Evolutionary conservation across 2,888 invertebrate genomes (phyloP).

Genomic region (Syritta pipiens): DNA sequence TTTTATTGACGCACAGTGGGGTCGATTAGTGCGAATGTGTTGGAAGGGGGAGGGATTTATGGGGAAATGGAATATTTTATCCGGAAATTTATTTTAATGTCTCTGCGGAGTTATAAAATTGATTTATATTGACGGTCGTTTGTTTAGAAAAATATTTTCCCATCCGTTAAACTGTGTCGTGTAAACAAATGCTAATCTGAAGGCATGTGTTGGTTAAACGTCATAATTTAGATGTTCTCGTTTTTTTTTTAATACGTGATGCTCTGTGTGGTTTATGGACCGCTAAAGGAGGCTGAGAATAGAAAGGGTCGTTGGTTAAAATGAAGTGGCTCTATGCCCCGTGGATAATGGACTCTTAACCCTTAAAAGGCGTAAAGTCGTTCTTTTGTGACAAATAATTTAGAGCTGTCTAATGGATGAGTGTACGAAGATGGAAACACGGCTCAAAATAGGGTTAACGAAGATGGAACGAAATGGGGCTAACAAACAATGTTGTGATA

Average conservation of each 20-base stretch:
- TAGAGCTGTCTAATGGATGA: too few species aligned
- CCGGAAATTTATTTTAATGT: constrained; percentile 3
- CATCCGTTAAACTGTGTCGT: neutral
- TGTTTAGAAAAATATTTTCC: neutral
- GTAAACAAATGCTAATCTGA: neutral
- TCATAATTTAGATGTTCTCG: neutral
- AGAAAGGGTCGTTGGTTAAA: neutral
- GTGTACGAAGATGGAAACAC: too few species aligned
- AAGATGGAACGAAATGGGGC: too few species aligned
- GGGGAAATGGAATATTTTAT: neutral
- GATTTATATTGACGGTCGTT: constrained; percentile 32
- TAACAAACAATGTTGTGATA: too few species aligned
- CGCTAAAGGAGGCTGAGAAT: neutral
- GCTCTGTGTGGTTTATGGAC: neutral
- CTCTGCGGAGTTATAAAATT: constrained; percentile 30
- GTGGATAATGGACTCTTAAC: neutral
- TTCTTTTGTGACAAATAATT: neutral
- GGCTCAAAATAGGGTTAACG: too few species aligned
- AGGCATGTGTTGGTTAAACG: neutral
- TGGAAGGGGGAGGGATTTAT: too few species aligned
- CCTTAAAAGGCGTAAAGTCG: neutral
- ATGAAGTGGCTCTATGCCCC: neutral
- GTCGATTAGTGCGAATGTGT: constrained; percentile 42
- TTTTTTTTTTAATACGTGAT: neutral
- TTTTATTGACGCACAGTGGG: constrained; percentile 49